Evolutionary conservation across 2,797 vertebrate genomes (phyloP).

Genomic region (Notolepis coatsorum): DNA sequence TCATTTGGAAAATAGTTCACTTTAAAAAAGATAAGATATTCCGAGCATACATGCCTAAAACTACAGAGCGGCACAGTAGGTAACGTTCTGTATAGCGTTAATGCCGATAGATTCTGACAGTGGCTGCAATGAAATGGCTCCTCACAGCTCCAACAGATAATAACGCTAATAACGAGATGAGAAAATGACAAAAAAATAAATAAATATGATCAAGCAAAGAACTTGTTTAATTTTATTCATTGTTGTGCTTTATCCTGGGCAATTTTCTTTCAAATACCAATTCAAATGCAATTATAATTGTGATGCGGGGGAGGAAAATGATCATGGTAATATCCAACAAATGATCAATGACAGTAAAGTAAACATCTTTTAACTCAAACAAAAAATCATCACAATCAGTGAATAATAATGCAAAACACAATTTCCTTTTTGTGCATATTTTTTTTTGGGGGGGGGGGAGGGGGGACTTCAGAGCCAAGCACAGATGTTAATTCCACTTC

Average conservation of each 20-base stretch:
- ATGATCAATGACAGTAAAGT: conserved; percentile 50
- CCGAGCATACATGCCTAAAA: conserved; percentile 11
- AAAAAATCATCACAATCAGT: conserved; percentile 71
- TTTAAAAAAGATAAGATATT: neutral
- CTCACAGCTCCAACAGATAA: conserved; percentile 9
- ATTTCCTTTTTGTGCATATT: conserved; percentile 72
- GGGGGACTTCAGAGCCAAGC: conserved; percentile 43
- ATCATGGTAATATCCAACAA: conserved; percentile 62
- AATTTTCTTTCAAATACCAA: conserved; percentile 77
- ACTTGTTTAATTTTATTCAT: conserved; percentile 81
- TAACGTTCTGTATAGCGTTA: conserved; percentile 27
- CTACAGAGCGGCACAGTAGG: conserved; percentile 29
- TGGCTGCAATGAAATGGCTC: conserved; percentile 52
- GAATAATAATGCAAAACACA: conserved; percentile 67
- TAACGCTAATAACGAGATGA: no score
- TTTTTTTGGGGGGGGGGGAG: no score
- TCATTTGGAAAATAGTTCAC: conserved; percentile 10
- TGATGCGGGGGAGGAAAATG: conserved; percentile 57
- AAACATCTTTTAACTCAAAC: conserved; percentile 61
- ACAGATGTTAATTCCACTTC: conserved; percentile 52
- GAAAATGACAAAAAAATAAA: conserved; percentile 56
- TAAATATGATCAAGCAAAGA: conserved; percentile 74
- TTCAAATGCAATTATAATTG: conserved; percentile 74
- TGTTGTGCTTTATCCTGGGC: conserved; percentile 82
- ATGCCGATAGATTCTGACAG: conserved; percentile 59